Evolutionary conservation across 2,797 vertebrate species (phyloP).

Genomic region (Pogonophryne albipinna): DNA sequence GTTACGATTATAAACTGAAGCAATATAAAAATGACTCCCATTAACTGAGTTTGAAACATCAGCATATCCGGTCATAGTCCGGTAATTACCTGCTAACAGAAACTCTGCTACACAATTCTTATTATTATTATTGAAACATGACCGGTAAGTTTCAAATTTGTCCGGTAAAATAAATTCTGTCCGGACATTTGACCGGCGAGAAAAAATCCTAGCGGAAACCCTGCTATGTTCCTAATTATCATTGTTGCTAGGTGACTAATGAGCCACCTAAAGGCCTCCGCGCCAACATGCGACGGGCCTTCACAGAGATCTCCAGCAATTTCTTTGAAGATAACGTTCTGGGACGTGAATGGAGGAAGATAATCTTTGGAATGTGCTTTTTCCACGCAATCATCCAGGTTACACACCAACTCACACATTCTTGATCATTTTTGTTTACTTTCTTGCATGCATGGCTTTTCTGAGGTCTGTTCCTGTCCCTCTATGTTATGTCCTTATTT

Average conservation of each 20-base stretch:
- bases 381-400: constrained; percentile 89
- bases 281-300: constrained; percentile 86
- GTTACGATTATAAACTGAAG: no score
- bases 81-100: no score
- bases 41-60: no score
- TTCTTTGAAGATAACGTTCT: constrained; percentile 88
- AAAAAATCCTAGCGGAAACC: no score
- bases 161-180: no score
- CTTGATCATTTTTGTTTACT: neutral
- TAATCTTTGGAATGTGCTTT: constrained; percentile 87
- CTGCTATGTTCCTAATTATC: constrained; percentile 29
- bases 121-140: no score
- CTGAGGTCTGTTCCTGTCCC: neutral
- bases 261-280: constrained; percentile 88
- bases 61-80: no score
- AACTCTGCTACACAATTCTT: no score
- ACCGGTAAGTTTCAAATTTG: no score
- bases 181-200: no score
- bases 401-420: neutral
- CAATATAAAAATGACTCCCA: no score
- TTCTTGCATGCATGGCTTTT: neutral
- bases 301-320: constrained; percentile 83
- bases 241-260: constrained; percentile 83
- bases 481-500: neutral
- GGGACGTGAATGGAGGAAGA: constrained; percentile 85